These are phyloP conservation scores for Drosophila insularis DNA, from an alignment of 1,140 invertebrate genomes.

Conservation along the genomic window DNA sequence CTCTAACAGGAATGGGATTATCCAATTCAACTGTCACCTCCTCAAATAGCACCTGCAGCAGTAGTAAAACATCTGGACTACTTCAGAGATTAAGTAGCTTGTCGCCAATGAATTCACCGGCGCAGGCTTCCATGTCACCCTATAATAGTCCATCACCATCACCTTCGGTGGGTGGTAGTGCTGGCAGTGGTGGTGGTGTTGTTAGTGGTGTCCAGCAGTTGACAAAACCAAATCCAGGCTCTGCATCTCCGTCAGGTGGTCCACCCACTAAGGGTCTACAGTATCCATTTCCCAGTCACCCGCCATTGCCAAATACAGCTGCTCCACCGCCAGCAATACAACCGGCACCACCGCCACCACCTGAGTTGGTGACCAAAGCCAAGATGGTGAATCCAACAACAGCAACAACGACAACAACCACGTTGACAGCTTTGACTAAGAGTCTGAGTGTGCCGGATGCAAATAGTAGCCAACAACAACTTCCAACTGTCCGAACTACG, in stretches of 20 bases:
- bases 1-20: slow-evolving; percentile 10
- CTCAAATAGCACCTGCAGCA: slow-evolving; percentile 15
- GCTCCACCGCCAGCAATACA: slow-evolving; percentile 68
- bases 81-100: slow-evolving; percentile 72
- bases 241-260: slow-evolving; percentile 36
- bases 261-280: slow-evolving; percentile 86
- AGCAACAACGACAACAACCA: slow-evolving; percentile 7
- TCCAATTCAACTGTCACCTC: slow-evolving; percentile 20
- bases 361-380: slow-evolving; percentile 40
- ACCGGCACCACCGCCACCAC: slow-evolving; percentile 66
- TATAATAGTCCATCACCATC: slow-evolving; percentile 79
- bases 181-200: neutral
- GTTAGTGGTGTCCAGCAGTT: neutral
- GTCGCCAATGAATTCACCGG: slow-evolving; percentile 81
- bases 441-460: slow-evolving; percentile 70
- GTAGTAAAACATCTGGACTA: slow-evolving; percentile 53
- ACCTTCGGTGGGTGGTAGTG: slow-evolving; percentile 52
- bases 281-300: slow-evolving; percentile 92
- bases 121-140: slow-evolving; percentile 77
- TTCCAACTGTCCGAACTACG: slow-evolving; percentile 40
- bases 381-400: slow-evolving; percentile 18
- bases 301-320: slow-evolving; percentile 84
- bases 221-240: slow-evolving; percentile 23
- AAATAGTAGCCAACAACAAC: neutral
- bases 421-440: slow-evolving; percentile 36